These are phyloP conservation scores for Lophius piscatorius DNA, from an alignment of 2,113 vertebrate genomes.

Conservation along the genomic window DNA sequence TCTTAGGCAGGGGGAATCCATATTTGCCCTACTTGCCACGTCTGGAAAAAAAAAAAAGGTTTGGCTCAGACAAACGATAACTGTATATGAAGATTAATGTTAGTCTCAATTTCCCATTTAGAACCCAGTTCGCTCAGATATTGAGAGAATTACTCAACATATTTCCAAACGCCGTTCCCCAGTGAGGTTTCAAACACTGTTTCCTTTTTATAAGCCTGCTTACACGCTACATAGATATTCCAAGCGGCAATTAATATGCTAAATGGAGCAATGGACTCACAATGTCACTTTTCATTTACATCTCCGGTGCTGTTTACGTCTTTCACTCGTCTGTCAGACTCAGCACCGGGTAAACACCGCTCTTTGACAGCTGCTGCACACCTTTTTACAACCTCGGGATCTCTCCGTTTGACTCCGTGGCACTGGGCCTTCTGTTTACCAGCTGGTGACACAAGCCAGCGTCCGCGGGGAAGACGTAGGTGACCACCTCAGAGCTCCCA, in stretches of 20 bases:
- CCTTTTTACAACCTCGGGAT: conserved; percentile 18
- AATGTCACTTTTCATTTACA: conserved; percentile 75
- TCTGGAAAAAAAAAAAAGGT: too few species aligned
- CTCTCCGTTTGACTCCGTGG: conserved; percentile 11
- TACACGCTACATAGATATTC: conserved; percentile 38
- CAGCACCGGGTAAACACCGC: conserved; percentile 47
- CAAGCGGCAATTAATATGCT: conserved; percentile 60
- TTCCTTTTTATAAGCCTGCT: conserved; percentile 32
- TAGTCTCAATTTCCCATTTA: conserved; percentile 8
- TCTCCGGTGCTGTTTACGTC: conserved; percentile 48
- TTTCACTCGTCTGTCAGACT: conserved; percentile 47
- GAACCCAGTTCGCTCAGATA: conserved; percentile 10
- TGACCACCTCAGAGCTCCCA: conserved; percentile 46
- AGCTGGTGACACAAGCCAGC: conserved; percentile 40
- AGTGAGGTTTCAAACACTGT: conserved; percentile 29
- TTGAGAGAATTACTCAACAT: conserved; percentile 26
- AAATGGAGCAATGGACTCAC: conserved; percentile 62
- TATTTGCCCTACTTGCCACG: too few species aligned
- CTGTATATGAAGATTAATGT: conserved; percentile 24
- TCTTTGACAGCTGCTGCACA: conserved; percentile 55
- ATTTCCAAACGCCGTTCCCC: conserved; percentile 35
- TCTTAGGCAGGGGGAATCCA: too few species aligned
- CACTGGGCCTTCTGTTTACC: conserved; percentile 42
- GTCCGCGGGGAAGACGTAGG: conserved; percentile 27
- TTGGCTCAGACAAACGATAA: conserved; percentile 5